Evolutionary conservation across 2,797 vertebrate genomes (phyloP).

Genomic region (Carcharodon carcharias): DNA sequence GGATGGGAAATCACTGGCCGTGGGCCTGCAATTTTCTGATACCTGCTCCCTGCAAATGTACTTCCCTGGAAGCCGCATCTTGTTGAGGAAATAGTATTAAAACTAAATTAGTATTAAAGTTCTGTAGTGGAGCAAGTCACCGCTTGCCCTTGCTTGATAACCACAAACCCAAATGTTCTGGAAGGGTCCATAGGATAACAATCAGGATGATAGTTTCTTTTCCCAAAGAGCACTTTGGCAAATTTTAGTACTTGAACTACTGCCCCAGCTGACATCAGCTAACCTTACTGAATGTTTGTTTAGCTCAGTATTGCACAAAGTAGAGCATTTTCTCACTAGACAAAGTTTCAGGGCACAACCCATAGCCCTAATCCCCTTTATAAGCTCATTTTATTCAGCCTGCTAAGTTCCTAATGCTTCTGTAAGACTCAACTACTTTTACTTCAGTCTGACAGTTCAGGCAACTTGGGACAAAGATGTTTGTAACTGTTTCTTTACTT

Average conservation of each 20-base stretch:
- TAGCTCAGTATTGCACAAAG: not conserved
- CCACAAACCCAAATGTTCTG: not conserved
- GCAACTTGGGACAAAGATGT: too few species aligned
- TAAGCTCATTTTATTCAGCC: not conserved
- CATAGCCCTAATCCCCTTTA: not conserved
- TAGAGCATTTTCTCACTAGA: not conserved
- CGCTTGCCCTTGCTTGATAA: not conserved
- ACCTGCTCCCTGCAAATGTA: not conserved
- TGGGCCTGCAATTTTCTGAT: not conserved
- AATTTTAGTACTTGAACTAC: not conserved
- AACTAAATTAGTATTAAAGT: too few species aligned
- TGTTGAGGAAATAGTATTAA: not conserved
- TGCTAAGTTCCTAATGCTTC: not conserved
- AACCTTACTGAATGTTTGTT: not conserved
- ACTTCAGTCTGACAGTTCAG: not conserved
- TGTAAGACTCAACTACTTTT: not conserved
- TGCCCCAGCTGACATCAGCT: not conserved
- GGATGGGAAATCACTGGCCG: too few species aligned
- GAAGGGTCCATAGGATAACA: not conserved
- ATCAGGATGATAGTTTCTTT: not conserved
- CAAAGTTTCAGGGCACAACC: not conserved
- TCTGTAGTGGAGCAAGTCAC: not conserved
- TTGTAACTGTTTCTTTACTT: not conserved
- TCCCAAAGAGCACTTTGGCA: not conserved
- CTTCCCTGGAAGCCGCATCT: not conserved